A percentile compares a stretch with the other conserved stretches of the same genome.
Conservation (phyloP, 2,888 invertebrate species). For the Serrognathus titanus region DNA sequence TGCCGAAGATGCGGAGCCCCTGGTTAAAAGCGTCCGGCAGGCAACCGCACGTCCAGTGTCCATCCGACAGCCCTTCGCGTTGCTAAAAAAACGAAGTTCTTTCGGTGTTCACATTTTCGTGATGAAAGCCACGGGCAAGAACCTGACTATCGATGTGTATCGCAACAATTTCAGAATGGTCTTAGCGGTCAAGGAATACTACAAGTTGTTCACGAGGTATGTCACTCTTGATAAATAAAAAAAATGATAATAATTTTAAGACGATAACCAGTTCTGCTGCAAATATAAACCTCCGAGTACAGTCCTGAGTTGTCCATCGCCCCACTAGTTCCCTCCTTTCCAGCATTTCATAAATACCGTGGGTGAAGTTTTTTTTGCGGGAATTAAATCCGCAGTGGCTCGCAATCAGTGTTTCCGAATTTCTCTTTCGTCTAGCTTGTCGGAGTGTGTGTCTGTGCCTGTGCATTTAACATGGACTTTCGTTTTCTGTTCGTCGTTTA, state of each 20-base stretch:
- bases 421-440: background rate
- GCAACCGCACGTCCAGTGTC: background rate
- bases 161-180: constrained; percentile 17
- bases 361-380: constrained; percentile 12
- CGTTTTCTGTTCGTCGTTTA: too few relatives aligned
- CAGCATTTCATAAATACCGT: constrained; percentile 2
- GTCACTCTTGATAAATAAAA: background rate
- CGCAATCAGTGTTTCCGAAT: background rate
- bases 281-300: too few relatives aligned
- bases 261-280: too few relatives aligned
- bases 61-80: constrained; percentile 8
- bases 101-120: background rate
- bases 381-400: background rate
- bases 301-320: background rate
- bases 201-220: constrained; percentile 16
- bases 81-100: constrained; percentile 1
- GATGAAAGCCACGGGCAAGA: background rate
- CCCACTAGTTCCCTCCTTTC: constrained; percentile 13
- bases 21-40: constrained; percentile 2
- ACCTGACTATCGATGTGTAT: constrained; percentile 7
- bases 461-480: background rate
- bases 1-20: constrained; percentile 5
- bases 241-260: too few relatives aligned
- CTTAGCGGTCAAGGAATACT: constrained; percentile 14
- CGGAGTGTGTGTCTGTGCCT: background rate